Base-by-base conservation (phyloP, 1,140 invertebrate genomes). In the Dendrolimus kikuchii region DNA sequence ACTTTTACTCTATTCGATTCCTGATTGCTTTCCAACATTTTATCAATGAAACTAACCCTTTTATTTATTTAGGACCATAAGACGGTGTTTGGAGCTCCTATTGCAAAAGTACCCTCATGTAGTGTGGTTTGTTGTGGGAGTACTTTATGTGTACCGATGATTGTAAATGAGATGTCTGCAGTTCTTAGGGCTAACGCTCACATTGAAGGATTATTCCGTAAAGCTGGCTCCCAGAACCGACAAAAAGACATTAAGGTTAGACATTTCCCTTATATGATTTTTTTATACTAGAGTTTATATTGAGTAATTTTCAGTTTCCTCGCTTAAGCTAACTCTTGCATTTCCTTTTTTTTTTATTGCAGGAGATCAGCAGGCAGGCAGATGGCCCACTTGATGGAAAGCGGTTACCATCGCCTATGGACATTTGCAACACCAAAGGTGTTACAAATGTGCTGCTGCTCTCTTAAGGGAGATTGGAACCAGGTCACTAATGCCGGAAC, bases 181-280 rank as follows among this genome's bases (percentile, higher is more conserved):
- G 90, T 91, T 68, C 89, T 96, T 51, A 80, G 91, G 46, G 81
- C 90, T 38, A 89, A 93, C 78, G 88, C 93, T 38, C 89, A 90
- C 40, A 90, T 91, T 37, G 95, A 96, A 77, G 95, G 95, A 4
- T 80, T 97, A 43, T 96, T 96, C 71, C 88, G 95, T 38, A 96
- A 95, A 86, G 93, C 94, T 58, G 95, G 95, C 4, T 95, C 94
- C 7, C 90, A 94, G 57, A 88, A 89, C 46, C 89, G 95, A 62
- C 94, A 96, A 78, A 92, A 91, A 70, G 94, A 96, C 78, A 90
- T 96, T 8, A 92, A 92, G 78, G 92, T 94, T 89, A 59, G 48
- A 55, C 7, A 54, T 36, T 5, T 38, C n/a, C 0, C 23, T 40
- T 39, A 49, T 23, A 49, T n/a, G 23, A 9, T 40, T 4, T 46